A percentile compares a stretch with the other conserved stretches of the same genome.
Conservation (phyloP, 2,888 invertebrate species). For the Dione vanillae region DNA sequence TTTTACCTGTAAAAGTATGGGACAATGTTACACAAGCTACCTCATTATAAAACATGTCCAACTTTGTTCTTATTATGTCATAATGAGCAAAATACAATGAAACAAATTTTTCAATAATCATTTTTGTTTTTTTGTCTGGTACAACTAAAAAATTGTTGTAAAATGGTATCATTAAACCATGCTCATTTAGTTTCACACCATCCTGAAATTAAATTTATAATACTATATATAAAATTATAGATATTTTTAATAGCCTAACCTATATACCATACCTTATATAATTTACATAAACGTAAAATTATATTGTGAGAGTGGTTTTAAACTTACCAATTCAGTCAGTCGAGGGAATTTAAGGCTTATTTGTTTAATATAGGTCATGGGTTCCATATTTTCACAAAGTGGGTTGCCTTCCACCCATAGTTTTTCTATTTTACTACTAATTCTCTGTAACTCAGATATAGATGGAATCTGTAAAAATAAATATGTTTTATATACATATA, state of each 20-base stretch:
- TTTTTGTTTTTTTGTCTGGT: slow-evolving; percentile 59
- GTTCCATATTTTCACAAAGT: slow-evolving; percentile 66
- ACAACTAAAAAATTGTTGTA: slow-evolving; percentile 60
- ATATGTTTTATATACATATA: background rate
- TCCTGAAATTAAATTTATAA: slow-evolving; percentile 59
- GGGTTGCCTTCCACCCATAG: slow-evolving; percentile 78
- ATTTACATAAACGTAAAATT: no score
- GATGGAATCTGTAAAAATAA: slow-evolving; percentile 61
- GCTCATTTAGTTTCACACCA: slow-evolving; percentile 66
- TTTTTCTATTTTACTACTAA: slow-evolving; percentile 75
- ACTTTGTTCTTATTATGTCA: slow-evolving; percentile 54
- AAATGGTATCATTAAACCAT: slow-evolving; percentile 64
- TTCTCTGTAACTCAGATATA: slow-evolving; percentile 62
- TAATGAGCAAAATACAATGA: slow-evolving; percentile 68
- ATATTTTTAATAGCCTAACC: no score
- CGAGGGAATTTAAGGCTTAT: slow-evolving; percentile 70
- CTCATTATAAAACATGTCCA: slow-evolving; percentile 60
- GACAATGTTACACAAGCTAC: slow-evolving; percentile 55
- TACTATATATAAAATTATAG: background rate
- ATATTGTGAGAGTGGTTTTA: background rate
- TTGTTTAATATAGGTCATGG: slow-evolving; percentile 64
- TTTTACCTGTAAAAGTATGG: slow-evolving; percentile 54
- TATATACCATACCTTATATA: no score
- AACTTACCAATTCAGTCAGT: slow-evolving; percentile 66
- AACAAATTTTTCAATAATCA: slow-evolving; percentile 71